A percentile compares a stretch with the other conserved stretches of the same genome.
These are phyloP conservation scores for Tonatia bakeri DNA, from an alignment of 2,113 vertebrate species.

Conservation along the genomic window DNA sequence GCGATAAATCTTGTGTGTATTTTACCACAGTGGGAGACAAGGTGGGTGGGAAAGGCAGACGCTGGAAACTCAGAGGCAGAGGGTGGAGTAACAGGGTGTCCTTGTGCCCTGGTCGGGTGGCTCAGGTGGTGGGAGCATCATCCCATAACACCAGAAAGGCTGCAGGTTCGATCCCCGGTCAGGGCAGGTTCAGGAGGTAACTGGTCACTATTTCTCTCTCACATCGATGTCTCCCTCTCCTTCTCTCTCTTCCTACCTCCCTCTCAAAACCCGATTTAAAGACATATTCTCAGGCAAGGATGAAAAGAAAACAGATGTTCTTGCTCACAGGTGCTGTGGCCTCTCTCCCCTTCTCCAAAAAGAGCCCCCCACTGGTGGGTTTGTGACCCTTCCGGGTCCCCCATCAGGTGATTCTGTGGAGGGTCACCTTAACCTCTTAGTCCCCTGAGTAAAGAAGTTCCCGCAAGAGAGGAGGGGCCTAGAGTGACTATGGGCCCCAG, in stretches of 20 bases:
- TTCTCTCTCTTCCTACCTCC: no score
- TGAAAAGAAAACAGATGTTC: not conserved
- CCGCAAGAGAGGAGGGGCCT: not conserved
- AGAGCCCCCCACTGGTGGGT: not conserved
- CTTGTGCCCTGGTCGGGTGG: no score
- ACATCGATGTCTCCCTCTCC: no score
- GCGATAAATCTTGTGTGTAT: not conserved
- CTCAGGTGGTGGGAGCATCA: no score
- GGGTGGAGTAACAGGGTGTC: not conserved
- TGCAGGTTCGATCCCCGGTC: no score
- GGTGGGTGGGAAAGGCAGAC: not conserved
- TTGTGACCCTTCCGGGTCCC: not conserved
- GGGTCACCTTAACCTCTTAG: not conserved
- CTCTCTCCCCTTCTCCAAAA: not conserved
- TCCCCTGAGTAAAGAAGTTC: not conserved
- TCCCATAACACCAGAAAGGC: no score
- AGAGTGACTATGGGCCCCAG: rapidly evolving
- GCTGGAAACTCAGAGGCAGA: not conserved
- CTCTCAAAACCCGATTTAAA: no score
- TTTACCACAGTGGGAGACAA: not conserved
- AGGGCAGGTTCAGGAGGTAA: no score
- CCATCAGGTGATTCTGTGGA: not conserved
- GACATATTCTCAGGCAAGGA: no score
- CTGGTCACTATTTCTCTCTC: no score
- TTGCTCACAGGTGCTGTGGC: not conserved